Conservation (phyloP, 2,888 invertebrate species). For the Xestoiulus laeticollis region DNA sequence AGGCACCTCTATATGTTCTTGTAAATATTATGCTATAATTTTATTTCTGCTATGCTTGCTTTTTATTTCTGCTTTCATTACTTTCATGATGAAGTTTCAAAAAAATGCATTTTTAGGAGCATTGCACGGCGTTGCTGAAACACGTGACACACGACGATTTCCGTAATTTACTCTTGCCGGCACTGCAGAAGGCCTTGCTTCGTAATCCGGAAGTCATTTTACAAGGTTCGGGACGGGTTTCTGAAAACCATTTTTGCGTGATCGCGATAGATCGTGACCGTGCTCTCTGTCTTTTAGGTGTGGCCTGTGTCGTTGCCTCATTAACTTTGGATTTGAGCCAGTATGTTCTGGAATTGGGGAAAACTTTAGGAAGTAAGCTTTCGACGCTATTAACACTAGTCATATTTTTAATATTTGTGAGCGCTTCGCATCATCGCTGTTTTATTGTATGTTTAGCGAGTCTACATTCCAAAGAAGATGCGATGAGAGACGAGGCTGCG, state of each 20-base stretch:
- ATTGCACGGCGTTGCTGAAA: conserved; percentile 70
- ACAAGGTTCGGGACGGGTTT: conserved; percentile 67
- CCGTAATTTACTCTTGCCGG: conserved; percentile 78
- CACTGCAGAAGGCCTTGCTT: conserved; percentile 89
- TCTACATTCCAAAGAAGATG: conserved; percentile 84
- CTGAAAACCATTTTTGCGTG: background rate
- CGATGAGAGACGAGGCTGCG: conserved; percentile 78
- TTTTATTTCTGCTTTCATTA: conserved; percentile 2
- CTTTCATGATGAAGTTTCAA: background rate
- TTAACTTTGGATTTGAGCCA: conserved; percentile 80
- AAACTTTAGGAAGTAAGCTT: conserved; percentile 77
- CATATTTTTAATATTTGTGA: conserved; percentile 4
- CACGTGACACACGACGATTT: conserved; percentile 75
- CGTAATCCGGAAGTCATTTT: conserved; percentile 92
- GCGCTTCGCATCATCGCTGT: conserved; percentile 51
- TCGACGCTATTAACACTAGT: background rate
- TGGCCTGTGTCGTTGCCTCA: conserved; percentile 78
- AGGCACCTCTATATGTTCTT: conserved; percentile 73
- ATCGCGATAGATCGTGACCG: background rate
- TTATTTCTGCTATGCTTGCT: background rate
- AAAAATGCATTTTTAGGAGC: conserved; percentile 61
- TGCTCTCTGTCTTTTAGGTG: conserved; percentile 62
- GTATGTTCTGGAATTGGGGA: conserved; percentile 80
- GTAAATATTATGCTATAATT: conserved; percentile 51
- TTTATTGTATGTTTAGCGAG: conserved; percentile 70